These are phyloP conservation scores for Dicyrtomina minuta DNA, from an alignment of 2,888 invertebrate species.

Conservation along the genomic window DNA sequence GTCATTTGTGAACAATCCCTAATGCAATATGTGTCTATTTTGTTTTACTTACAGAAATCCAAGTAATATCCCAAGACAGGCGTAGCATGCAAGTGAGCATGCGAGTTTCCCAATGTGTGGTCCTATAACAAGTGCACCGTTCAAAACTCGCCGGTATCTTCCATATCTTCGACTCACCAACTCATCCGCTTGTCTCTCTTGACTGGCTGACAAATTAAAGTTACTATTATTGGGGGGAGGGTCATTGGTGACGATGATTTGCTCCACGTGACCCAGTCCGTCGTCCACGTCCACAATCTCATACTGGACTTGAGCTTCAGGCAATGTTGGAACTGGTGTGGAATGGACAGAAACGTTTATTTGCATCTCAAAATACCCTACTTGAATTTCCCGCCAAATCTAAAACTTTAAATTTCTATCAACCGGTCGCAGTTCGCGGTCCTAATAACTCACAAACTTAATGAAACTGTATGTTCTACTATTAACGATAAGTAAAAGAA, in stretches of 20 bases:
- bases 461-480: too few species aligned
- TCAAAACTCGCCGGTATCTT: neutral
- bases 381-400: too few species aligned
- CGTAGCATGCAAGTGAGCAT: neutral
- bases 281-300: constrained; percentile 25
- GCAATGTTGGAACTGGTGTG: too few species aligned
- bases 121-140: constrained; percentile 10
- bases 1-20: neutral
- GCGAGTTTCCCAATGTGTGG: constrained; percentile 11
- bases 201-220: neutral
- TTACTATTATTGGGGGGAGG: neutral
- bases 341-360: too few species aligned
- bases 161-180: constrained; percentile 5
- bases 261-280: constrained; percentile 19
- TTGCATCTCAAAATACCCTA: too few species aligned
- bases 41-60: constrained; percentile 8
- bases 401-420: too few species aligned
- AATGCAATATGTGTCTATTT: neutral
- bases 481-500: too few species aligned
- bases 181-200: neutral
- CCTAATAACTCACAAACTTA: too few species aligned
- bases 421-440: too few species aligned
- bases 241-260: constrained; percentile 19
- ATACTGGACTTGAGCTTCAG: too few species aligned
- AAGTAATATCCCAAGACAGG: neutral